Evolutionary conservation across 2,888 invertebrate genomes (phyloP).

Genomic region (Melipona bicolor): DNA sequence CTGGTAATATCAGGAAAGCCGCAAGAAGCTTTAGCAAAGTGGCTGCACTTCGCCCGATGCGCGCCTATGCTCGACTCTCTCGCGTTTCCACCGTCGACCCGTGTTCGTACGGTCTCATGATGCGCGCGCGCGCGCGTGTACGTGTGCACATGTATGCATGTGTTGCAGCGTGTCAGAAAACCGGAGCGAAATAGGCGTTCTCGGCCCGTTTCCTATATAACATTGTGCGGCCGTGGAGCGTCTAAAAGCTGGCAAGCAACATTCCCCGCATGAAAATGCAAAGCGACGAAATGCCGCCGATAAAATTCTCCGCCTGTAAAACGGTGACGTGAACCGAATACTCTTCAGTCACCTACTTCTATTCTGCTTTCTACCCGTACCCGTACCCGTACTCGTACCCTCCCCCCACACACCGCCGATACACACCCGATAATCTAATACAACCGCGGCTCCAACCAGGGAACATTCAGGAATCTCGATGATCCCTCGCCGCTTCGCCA

Average conservation of each 20-base stretch:
- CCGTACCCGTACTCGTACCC: background rate
- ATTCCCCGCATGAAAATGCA: slow-evolving; percentile 79
- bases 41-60: slow-evolving; percentile 40
- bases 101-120: background rate
- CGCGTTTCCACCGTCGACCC: slow-evolving; percentile 20
- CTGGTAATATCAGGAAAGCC: slow-evolving; percentile 69
- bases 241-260: slow-evolving; percentile 68
- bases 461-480: slow-evolving; percentile 27
- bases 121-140: no score
- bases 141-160: background rate
- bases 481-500: background rate
- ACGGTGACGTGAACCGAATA: slow-evolving; percentile 82
- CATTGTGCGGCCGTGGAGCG: slow-evolving; percentile 34
- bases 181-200: slow-evolving; percentile 57
- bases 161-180: background rate
- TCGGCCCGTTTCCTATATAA: slow-evolving; percentile 13
- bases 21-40: slow-evolving; percentile 72
- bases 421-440: slow-evolving; percentile 74
- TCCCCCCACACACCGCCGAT: slow-evolving; percentile 66
- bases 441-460: slow-evolving; percentile 57
- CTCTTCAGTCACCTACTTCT: slow-evolving; percentile 53
- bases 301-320: slow-evolving; percentile 82
- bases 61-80: slow-evolving; percentile 25
- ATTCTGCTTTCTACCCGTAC: slow-evolving; percentile 16
- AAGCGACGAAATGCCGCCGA: slow-evolving; percentile 78